These are phyloP conservation scores for Yponomeuta malinellus DNA, from an alignment of 2,888 invertebrate genomes.

Conservation along the genomic window DNA sequence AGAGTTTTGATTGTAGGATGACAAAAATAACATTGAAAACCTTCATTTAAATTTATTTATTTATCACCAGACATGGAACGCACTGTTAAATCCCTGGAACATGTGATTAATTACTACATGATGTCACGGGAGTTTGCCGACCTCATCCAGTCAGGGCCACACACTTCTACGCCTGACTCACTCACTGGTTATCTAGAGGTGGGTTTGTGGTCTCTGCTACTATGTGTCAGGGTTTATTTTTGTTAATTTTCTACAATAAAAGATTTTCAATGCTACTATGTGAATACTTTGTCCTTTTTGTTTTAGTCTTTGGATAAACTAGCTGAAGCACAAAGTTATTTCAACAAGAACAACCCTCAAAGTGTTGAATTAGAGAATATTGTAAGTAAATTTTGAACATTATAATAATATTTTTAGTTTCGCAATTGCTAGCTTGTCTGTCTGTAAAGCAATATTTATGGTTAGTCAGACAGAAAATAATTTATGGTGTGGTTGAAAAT, in stretches of 20 bases:
- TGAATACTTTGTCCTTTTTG: conserved; percentile 28
- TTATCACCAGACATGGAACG: conserved; percentile 87
- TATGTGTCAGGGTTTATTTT: background rate
- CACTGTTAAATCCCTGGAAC: conserved; percentile 90
- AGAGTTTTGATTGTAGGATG: too few species aligned
- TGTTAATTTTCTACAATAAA: background rate
- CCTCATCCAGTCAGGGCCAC: conserved; percentile 89
- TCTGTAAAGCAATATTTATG: too few species aligned
- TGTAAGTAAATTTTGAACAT: conserved; percentile 69
- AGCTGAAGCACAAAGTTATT: conserved; percentile 91
- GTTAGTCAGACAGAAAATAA: too few species aligned
- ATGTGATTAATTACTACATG: conserved; percentile 96
- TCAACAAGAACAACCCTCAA: conserved; percentile 93
- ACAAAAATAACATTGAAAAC: too few species aligned
- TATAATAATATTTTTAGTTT: background rate
- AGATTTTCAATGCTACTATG: too few species aligned
- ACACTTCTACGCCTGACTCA: conserved; percentile 76
- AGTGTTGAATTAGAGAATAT: conserved; percentile 96
- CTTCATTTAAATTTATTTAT: too few species aligned
- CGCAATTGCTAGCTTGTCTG: too few species aligned
- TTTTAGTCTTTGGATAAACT: conserved; percentile 88
- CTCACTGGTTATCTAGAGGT: conserved; percentile 69
- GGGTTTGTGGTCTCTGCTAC: conserved; percentile 20
- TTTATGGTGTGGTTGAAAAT: too few species aligned
- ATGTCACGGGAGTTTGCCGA: conserved; percentile 94